Conservation (phyloP, 2,888 invertebrate genomes). For the Eristalis arbustorum region DNA sequence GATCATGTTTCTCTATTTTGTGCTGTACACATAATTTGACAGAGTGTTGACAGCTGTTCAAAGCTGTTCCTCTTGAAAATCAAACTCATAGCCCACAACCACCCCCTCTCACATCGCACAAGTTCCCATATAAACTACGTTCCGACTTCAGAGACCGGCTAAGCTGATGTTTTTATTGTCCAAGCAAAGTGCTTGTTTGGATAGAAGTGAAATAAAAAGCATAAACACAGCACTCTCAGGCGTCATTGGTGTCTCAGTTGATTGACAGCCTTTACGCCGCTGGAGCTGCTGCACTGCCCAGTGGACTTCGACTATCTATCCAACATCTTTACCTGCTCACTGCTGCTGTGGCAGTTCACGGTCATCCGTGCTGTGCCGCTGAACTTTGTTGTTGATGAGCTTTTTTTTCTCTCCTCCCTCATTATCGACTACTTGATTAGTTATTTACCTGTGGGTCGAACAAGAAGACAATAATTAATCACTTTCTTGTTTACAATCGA, state of each 20-base stretch:
- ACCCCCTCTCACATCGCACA: background rate
- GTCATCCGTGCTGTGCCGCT: conserved; percentile 5
- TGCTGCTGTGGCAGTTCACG: conserved; percentile 2
- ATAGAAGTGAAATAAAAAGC: background rate
- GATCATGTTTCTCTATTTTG: no score
- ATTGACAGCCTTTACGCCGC: background rate
- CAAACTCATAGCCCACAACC: background rate
- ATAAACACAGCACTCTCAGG: conserved; percentile 10
- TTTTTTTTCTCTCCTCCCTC: background rate
- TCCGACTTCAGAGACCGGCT: background rate
- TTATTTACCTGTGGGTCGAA: conserved; percentile 5
- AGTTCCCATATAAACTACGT: background rate
- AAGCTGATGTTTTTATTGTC: conserved; percentile 20
- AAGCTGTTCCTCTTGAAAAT: background rate
- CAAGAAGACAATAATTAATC: conserved; percentile 12
- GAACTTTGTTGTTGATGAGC: background rate
- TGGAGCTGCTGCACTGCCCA: no score
- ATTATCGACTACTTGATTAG: background rate
- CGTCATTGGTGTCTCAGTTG: background rate
- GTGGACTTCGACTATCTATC: background rate
- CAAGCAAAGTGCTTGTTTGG: conserved; percentile 22
- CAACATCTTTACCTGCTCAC: background rate
- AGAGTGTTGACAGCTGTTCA: no score
- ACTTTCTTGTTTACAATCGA: conserved; percentile 9
- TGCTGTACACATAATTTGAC: no score